Evolutionary conservation across 23 tunicate genomes (phyloP).

Genomic region (Corella eumyota): DNA sequence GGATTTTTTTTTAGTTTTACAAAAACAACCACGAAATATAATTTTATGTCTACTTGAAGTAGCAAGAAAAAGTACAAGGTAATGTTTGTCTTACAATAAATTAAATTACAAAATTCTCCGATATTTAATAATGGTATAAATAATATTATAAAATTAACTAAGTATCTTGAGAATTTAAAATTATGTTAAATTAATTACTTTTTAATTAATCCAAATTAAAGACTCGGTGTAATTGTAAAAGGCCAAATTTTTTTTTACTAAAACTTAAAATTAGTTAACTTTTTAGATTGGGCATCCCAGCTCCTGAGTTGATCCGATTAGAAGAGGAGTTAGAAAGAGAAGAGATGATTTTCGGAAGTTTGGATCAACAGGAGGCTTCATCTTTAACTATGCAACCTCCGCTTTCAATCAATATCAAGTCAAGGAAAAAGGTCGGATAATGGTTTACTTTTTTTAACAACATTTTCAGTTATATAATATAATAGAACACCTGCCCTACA

Average conservation of each 20-base stretch:
- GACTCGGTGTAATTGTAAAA: no score
- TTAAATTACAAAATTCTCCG: no score
- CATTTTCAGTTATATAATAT: no score
- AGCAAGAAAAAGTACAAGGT: constrained; percentile 56
- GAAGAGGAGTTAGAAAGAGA: constrained; percentile 37
- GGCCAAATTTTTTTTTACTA: not conserved
- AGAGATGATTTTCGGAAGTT: constrained; percentile 2
- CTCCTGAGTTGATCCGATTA: constrained; percentile 34
- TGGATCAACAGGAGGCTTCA: not conserved
- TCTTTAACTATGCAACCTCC: not conserved
- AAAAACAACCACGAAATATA: constrained; percentile 62
- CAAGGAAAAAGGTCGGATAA: constrained; percentile 26
- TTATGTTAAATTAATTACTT: no score
- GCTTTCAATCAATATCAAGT: constrained; percentile 11
- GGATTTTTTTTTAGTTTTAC: constrained; percentile 35
- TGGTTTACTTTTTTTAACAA: no score
- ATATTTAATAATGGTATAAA: no score
- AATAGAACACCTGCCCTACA: no score
- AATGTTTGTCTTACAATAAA: no score
- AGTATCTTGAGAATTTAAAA: no score
- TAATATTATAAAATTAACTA: no score
- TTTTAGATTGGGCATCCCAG: constrained; percentile 19
- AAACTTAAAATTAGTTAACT: no score
- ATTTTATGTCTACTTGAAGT: constrained; percentile 59
- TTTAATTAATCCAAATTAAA: no score